These are phyloP conservation scores for Drosophila ercepeae DNA, from an alignment of 1,140 invertebrate genomes.

Conservation along the genomic window DNA sequence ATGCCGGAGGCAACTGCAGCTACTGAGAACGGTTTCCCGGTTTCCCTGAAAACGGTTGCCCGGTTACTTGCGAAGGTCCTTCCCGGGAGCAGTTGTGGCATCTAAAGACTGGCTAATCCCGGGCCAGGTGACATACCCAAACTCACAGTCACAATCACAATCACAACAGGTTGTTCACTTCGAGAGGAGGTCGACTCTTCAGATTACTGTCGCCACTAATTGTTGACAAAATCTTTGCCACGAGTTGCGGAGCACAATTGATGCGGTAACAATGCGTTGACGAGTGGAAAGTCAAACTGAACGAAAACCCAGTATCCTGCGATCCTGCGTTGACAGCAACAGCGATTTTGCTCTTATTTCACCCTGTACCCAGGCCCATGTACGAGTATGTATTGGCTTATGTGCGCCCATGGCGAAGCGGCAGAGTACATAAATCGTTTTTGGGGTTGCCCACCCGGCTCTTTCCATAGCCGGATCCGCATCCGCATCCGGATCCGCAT, in stretches of 20 bases:
- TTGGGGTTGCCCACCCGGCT: conserved; percentile 23
- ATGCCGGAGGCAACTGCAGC: conserved; percentile 29
- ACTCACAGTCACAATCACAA: conserved; percentile 9
- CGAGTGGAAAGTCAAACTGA: conserved; percentile 52
- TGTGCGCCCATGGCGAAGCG: conserved; percentile 14
- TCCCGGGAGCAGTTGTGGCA: background rate
- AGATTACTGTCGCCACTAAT: conserved; percentile 37
- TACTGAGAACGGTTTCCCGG: conserved; percentile 33
- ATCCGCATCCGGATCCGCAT: background rate
- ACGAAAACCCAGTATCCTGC: conserved; percentile 15
- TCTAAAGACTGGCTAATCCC: background rate
- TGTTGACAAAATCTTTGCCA: conserved; percentile 57
- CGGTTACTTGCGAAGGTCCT: conserved; percentile 17
- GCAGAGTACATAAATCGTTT: conserved; percentile 44
- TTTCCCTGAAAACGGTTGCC: conserved; percentile 33
- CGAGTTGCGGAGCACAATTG: conserved; percentile 48
- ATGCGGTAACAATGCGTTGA: conserved; percentile 46
- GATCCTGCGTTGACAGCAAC: conserved; percentile 42
- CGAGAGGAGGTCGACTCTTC: conserved; percentile 12
- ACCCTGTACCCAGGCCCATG: conserved; percentile 36
- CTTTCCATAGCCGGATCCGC: background rate
- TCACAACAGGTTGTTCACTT: conserved; percentile 38
- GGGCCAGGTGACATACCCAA: conserved; percentile 9
- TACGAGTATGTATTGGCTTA: conserved; percentile 1
- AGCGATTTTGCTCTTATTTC: conserved; percentile 23